Base-by-base conservation (phyloP, 2,797 vertebrate genomes). In the Falco columbarius region DNA sequence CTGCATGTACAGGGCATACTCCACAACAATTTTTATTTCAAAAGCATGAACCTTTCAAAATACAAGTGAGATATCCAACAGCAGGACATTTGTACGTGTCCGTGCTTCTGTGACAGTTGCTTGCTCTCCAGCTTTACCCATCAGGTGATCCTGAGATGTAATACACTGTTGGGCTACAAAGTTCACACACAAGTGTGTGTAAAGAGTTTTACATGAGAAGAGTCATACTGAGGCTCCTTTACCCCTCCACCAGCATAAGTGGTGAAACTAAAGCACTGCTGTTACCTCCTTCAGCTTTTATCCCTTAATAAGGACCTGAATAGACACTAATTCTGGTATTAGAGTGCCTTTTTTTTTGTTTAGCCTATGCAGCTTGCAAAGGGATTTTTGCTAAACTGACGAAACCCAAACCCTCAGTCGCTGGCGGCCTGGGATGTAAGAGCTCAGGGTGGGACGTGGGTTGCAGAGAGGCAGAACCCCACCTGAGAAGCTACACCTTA, bases 241-340 rank as follows among this genome's bases (percentile, higher is more conserved):
- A 67, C n/a, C 14, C 7, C 26, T 75, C 80, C 55, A 52, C 10
- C 20, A n/a, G 32, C 0, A 0, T 21, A 73, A 76, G 36, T 38
- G n/a, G 62, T 80, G 29, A 79, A 88, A 79, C 18, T 23, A 62
- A 82, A 82, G 47, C 14, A n/a, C 42, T 29, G 21, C 23, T 42
- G 8, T 81, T 38, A 66, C 44, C 13, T 55, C 47, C 82, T 82
- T 76, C 38, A 82, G 59, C 42, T 87, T 76, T 91, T 56, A 49
- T 80, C 52, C 27, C 24, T 76, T 40, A 27, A 36, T 46, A 59
- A 89, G 44, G 24, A 49, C 38, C 16, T 24, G 16, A 75, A 70
- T 10, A 54, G 22, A 70, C 27, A 44, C 27, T 19, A 51, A 29
- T 63, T 91, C 55, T 82, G 51, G n/a, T 29, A 24, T 44, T 27